Conservation (phyloP, 2,888 invertebrate species). For the Leptopilina myrica region DNA sequence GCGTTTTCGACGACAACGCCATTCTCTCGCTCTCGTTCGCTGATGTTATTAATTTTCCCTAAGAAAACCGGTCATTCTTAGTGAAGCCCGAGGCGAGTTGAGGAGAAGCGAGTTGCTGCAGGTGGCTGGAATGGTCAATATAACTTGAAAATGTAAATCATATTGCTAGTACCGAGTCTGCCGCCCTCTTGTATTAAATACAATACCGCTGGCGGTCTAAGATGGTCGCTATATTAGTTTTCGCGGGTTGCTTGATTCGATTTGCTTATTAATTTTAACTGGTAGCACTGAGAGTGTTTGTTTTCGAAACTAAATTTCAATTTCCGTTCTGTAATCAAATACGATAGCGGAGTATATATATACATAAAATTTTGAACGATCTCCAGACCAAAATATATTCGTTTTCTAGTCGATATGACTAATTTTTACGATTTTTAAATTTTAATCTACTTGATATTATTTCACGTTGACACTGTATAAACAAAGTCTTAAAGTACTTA, state of each 20-base stretch:
- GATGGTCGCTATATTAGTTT: conserved; percentile 62
- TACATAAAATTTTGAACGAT: too few relatives aligned
- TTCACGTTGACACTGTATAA: too few relatives aligned
- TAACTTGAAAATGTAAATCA: conserved; percentile 76
- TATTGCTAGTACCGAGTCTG: conserved; percentile 69
- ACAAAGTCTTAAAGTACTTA: too few relatives aligned
- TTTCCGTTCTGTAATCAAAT: neutral
- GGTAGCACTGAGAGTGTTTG: conserved; percentile 34
- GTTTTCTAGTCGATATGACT: too few relatives aligned
- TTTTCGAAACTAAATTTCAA: neutral
- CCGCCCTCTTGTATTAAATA: conserved; percentile 60
- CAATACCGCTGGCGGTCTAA: conserved; percentile 47
- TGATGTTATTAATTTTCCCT: conserved; percentile 69
- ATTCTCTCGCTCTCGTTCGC: neutral
- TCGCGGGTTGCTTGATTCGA: conserved; percentile 59
- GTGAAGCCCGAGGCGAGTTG: conserved; percentile 59
- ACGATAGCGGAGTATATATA: too few relatives aligned
- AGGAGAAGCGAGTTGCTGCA: conserved; percentile 68
- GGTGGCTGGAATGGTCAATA: conserved; percentile 76
- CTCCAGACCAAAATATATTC: too few relatives aligned
- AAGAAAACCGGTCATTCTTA: conserved; percentile 69
- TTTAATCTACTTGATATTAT: too few relatives aligned
- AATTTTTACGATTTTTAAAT: too few relatives aligned
- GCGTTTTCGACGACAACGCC: conserved; percentile 33
- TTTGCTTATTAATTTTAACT: conserved; percentile 55